These are phyloP conservation scores for Desmodus rotundus DNA, from an alignment of 2,113 vertebrate genomes.

Conservation along the genomic window DNA sequence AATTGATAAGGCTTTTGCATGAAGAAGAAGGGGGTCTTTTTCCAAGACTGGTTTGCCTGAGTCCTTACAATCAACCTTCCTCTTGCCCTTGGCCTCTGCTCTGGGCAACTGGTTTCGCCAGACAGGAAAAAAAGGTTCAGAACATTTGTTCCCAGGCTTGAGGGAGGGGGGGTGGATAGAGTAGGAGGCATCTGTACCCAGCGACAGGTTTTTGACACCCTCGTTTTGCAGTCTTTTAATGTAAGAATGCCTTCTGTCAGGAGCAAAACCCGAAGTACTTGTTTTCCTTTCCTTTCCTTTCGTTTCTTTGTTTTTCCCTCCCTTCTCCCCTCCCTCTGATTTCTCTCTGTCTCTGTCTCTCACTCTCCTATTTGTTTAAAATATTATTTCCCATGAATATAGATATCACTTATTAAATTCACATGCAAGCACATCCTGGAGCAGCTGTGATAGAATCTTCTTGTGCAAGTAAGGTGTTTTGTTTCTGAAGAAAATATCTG, in stretches of 20 bases:
- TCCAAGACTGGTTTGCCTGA: conserved; percentile 9
- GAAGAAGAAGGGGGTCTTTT: not conserved
- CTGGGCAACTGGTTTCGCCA: not conserved
- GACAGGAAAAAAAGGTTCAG: conserved; percentile 27
- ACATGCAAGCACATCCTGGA: not conserved
- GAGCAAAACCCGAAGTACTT: not conserved
- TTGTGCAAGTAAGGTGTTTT: conserved; percentile 15
- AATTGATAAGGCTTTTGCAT: conserved; percentile 24
- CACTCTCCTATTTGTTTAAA: not conserved
- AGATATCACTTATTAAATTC: conserved; percentile 13
- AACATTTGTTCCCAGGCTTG: not conserved
- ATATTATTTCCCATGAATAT: conserved; percentile 26
- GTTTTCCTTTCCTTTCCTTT: not conserved
- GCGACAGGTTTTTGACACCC: not conserved
- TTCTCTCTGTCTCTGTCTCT: no score
- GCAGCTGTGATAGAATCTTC: not conserved
- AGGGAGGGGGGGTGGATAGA: not conserved
- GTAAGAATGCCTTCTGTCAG: not conserved
- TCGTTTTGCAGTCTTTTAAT: conserved; percentile 25
- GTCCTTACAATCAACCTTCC: conserved; percentile 33
- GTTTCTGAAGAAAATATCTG: conserved; percentile 66
- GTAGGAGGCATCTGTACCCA: not conserved
- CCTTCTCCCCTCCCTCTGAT: not conserved
- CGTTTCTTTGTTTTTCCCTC: not conserved
- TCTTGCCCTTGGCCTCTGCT: conserved; percentile 36